Evolutionary conservation across 37 sponge, comb jelly and placozoan species (phyloP), one percentile per base, ranked within the genome.

Genomic region (Axinella damicornis): DNA sequence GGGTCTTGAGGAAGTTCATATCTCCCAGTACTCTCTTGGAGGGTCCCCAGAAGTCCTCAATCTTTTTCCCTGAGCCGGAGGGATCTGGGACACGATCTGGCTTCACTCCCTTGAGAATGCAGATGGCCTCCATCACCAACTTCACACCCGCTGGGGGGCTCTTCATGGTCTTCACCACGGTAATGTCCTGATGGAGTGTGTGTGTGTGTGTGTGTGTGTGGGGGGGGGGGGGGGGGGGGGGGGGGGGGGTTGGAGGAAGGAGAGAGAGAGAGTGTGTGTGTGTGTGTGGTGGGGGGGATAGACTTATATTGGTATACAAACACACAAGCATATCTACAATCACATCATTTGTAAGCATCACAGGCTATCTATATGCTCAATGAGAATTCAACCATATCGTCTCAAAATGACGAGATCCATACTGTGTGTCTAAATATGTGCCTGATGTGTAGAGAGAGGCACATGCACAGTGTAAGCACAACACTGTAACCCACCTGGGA

Each of bases 1-100:
- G 89, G 18, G 93, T 92, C 41, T 94, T 80, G 35, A 98, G 80
- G 87, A 98, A 96, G 56, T 92, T 89, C 92, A 96, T 85, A 69
- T 98, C 99, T 53, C 96, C 96, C 28, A 98, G 84, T 31, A 98
- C 35, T 38, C 74, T 87, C 81, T 96, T 94, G 28, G 99, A 93
- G 16, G 99, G 99, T 0, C 93, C 95, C 99, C 99, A 98, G 75
- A 65, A 98, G 58, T 98, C 99, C 62, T 98, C 99, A 22, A 96
- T 86, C 87, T 90, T 96, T 78, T 97, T 97, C 5, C 96, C 96
- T 27, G 92, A 85, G 30, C 97, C 96, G 30, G 93, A 87, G 18
- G 96, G 96, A 61, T 98, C 99, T 19, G 84, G 87, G 40, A 94
- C 85, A 53, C 94, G 74, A 78, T 94, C 99, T 19, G 99, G 94